phyloP scores from a whole-genome alignment of 2,797 vertebrate genomes.

The Galago senegalensis region DNA sequence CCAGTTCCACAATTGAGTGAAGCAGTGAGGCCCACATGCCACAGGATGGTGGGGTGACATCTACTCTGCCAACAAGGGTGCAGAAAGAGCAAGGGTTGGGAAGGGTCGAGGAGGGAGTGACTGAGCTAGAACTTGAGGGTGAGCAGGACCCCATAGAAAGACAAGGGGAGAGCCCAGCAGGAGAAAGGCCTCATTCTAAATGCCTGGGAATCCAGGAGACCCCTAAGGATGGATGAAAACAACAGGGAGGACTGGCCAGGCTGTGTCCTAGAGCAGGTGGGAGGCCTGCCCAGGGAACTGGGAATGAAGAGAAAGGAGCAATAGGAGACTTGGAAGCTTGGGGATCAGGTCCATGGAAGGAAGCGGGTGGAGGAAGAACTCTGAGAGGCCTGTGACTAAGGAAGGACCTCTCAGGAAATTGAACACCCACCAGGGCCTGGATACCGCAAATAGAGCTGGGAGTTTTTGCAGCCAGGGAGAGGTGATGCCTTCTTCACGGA shows the following conservation, averaged over 20 bases:
- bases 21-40: rapidly evolving
- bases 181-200: not conserved
- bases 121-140: not conserved
- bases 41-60: rapidly evolving
- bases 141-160: not conserved
- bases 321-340: not conserved
- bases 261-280: not conserved
- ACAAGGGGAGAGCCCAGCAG: not conserved
- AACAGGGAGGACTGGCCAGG: not conserved
- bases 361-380: not conserved
- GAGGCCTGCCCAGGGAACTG: not conserved
- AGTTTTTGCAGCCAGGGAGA: not conserved
- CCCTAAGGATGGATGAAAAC: rapidly evolving
- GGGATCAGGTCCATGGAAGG: not conserved
- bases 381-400: not conserved
- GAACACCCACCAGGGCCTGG: not conserved
- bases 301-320: not conserved
- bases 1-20: not conserved
- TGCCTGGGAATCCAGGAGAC: not conserved
- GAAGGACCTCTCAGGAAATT: not conserved
- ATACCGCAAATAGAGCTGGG: not conserved
- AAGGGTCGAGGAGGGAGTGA: not conserved
- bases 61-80: too few species aligned
- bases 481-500: not conserved
- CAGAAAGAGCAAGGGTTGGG: not conserved